Percentiles rank a stretch among this genome's conserved stretches.
These are phyloP conservation scores for Clepsis dumicolana DNA, from an alignment of 2,888 invertebrate genomes.

Conservation along the genomic window DNA sequence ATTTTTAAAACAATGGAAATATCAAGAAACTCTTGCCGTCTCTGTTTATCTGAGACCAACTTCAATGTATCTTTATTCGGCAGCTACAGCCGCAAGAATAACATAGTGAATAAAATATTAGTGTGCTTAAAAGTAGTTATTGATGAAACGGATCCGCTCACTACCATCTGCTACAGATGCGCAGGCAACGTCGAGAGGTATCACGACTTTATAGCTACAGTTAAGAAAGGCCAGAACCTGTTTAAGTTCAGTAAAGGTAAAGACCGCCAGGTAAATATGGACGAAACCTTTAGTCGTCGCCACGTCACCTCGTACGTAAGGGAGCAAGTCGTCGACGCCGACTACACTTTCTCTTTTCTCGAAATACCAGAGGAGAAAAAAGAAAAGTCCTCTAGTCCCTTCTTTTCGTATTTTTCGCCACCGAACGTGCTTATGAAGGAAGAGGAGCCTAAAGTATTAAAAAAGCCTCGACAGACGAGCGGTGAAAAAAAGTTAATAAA, in stretches of 20 bases:
- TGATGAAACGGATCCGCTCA: constrained; percentile 67
- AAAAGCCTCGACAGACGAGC: constrained; percentile 58
- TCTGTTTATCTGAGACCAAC: constrained; percentile 72
- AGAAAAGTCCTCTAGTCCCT: constrained; percentile 66
- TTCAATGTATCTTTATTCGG: constrained; percentile 74
- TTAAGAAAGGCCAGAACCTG: constrained; percentile 69
- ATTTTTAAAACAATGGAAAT: constrained; percentile 62
- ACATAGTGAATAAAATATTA: constrained; percentile 71
- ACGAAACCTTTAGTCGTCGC: constrained; percentile 55
- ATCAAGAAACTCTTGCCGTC: constrained; percentile 68
- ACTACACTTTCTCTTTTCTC: constrained; percentile 75
- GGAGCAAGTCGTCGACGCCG: constrained; percentile 71
- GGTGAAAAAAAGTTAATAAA: constrained; percentile 48
- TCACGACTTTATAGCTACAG: constrained; percentile 66
- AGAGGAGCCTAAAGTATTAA: constrained; percentile 60
- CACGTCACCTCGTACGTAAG: constrained; percentile 68
- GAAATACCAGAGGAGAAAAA: constrained; percentile 65
- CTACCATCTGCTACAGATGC: constrained; percentile 75
- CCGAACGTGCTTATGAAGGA: constrained; percentile 58
- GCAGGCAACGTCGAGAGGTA: constrained; percentile 72
- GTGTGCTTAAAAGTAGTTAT: constrained; percentile 71
- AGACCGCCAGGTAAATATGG: constrained; percentile 52
- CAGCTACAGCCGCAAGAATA: constrained; percentile 64
- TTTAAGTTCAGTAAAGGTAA: constrained; percentile 50
- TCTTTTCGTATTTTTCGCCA: constrained; percentile 76